phyloP scores from a whole-genome alignment of 53 echinoderm and acorn worm genomes.

The Astropecten irregularis region DNA sequence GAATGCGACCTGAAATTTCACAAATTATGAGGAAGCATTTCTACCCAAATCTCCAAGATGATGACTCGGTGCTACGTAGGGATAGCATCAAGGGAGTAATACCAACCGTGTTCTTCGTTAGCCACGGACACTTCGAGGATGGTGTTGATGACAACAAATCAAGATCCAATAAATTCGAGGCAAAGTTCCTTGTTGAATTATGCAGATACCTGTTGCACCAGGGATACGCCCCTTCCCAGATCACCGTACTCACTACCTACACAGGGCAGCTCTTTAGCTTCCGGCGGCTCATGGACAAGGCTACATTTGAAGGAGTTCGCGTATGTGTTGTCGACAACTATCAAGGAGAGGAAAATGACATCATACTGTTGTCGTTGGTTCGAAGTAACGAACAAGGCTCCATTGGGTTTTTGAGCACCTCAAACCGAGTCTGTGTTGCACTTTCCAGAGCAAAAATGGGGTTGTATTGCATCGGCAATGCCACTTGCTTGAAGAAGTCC shows the following conservation, averaged over 20 bases:
- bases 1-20: slow-evolving; percentile 93
- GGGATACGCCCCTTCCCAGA: slow-evolving; percentile 66
- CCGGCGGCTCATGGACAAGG: slow-evolving; percentile 64
- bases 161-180: slow-evolving; percentile 79
- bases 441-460: slow-evolving; percentile 84
- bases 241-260: slow-evolving; percentile 88
- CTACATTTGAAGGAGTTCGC: slow-evolving; percentile 70
- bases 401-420: slow-evolving; percentile 84
- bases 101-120: slow-evolving; percentile 80
- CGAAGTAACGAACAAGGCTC: slow-evolving; percentile 83
- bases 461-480: slow-evolving; percentile 89
- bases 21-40: slow-evolving; percentile 77
- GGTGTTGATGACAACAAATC: slow-evolving; percentile 74
- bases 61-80: slow-evolving; percentile 66
- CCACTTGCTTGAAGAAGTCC: slow-evolving; percentile 54
- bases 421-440: slow-evolving; percentile 92
- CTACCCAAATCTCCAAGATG: slow-evolving; percentile 73
- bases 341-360: slow-evolving; percentile 97
- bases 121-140: slow-evolving; percentile 69
- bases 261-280: slow-evolving; percentile 74
- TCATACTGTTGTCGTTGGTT: slow-evolving; percentile 88
- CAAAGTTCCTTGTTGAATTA: slow-evolving; percentile 62
- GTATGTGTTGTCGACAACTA: slow-evolving; percentile 85
- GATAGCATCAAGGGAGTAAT: slow-evolving; percentile 70
- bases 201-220: slow-evolving; percentile 86